A percentile compares a stretch with the other conserved stretches of the same genome.
Evolutionary conservation across 2,113 vertebrate species (phyloP).

Genomic region (Condylura cristata): DNA sequence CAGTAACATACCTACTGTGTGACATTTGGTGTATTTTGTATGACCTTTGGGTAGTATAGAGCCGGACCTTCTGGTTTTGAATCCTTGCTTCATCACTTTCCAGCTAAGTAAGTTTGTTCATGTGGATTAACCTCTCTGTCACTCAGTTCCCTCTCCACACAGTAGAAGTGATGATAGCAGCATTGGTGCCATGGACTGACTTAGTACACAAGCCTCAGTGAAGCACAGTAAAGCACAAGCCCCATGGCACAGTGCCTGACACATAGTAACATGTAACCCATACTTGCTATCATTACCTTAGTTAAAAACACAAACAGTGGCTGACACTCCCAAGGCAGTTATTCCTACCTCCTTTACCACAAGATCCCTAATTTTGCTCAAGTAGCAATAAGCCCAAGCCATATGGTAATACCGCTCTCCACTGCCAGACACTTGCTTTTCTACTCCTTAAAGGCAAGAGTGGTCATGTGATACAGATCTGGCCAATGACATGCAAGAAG

Average conservation of each 20-base stretch:
- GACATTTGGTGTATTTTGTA: neutral
- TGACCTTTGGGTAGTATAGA: neutral
- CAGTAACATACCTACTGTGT: neutral
- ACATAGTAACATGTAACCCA: neutral
- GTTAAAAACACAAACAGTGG: neutral
- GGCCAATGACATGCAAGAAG: neutral
- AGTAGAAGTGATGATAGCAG: neutral
- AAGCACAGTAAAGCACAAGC: too few species aligned
- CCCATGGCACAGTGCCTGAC: neutral
- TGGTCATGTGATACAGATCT: neutral
- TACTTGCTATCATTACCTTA: neutral
- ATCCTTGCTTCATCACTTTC: neutral
- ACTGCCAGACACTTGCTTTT: neutral
- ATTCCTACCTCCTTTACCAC: neutral
- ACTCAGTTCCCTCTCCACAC: neutral
- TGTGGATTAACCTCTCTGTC: neutral
- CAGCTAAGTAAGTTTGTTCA: neutral
- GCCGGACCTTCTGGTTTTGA: neutral
- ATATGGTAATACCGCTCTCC: neutral
- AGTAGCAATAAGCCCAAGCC: neutral
- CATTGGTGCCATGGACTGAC: neutral
- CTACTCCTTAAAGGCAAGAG: neutral
- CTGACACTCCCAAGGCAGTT: neutral
- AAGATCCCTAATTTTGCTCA: neutral
- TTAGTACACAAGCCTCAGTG: neutral